phyloP scores from a whole-genome alignment of 2,888 invertebrate genomes.

The Neoitamus cyanurus region DNA sequence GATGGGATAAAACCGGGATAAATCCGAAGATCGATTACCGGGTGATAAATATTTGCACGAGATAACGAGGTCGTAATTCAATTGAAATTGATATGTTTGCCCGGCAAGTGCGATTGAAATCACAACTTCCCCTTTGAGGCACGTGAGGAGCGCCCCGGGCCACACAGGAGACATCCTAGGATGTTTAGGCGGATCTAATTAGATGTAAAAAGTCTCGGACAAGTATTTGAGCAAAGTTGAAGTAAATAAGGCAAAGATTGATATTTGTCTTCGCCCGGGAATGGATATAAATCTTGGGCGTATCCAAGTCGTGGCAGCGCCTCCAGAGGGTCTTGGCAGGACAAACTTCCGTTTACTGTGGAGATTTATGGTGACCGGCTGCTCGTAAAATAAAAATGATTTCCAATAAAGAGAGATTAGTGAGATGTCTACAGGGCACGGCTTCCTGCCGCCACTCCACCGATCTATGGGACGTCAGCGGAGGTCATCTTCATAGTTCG shows the following conservation, averaged over 20 bases:
- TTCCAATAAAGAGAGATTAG: neutral
- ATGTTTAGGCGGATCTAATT: slow-evolving; percentile 4
- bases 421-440: neutral
- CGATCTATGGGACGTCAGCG: neutral
- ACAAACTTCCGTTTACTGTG: neutral
- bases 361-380: neutral
- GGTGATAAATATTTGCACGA: slow-evolving; percentile 49
- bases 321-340: neutral
- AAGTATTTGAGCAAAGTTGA: neutral
- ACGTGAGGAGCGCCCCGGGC: neutral
- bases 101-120: slow-evolving; percentile 1
- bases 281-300: neutral
- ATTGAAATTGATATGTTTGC: slow-evolving; percentile 47
- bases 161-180: neutral
- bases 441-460: neutral
- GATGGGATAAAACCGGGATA: slow-evolving; percentile 45
- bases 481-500: neutral
- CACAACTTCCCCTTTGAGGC: neutral
- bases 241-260: slow-evolving; percentile 14
- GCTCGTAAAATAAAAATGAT: neutral
- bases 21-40: slow-evolving; percentile 49
- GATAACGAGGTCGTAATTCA: slow-evolving; percentile 50
- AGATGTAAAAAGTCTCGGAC: slow-evolving; percentile 17
- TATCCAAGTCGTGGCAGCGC: neutral
- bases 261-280: neutral